A percentile compares a stretch with the other conserved stretches of the same genome.
phyloP scores from a whole-genome alignment of 2,797 vertebrate species.

The Dromococcyx pavoninus region DNA sequence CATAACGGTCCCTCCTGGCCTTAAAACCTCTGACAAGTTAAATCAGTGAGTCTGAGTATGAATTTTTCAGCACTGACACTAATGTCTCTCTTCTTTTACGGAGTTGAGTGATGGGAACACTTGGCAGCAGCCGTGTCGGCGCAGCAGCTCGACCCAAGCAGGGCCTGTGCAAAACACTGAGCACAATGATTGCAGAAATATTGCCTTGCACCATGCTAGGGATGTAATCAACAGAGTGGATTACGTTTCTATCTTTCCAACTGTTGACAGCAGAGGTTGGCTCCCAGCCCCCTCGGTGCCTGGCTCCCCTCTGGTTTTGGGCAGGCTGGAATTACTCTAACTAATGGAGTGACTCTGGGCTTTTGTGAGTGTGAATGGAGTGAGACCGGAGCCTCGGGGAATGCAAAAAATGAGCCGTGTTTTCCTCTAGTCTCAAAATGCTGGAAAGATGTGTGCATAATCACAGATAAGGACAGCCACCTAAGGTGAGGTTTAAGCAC shows the following conservation, averaged over 20 bases:
- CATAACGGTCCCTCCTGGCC: not conserved
- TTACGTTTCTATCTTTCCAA: not conserved
- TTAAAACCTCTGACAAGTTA: not conserved
- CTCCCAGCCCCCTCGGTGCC: not conserved
- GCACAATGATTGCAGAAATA: not conserved
- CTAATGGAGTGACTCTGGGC: not conserved
- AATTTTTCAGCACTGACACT: not conserved
- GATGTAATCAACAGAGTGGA: not conserved
- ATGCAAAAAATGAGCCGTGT: not conserved
- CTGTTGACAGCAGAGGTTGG: not conserved
- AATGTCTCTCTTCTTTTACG: not conserved
- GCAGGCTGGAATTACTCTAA: not conserved
- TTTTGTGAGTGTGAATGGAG: not conserved
- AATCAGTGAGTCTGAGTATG: not conserved
- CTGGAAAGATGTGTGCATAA: not conserved
- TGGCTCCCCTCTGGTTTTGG: not conserved
- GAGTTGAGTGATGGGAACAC: not conserved
- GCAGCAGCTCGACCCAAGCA: not conserved
- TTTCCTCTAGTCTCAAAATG: not conserved
- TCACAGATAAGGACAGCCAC: not conserved
- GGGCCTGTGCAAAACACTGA: not conserved
- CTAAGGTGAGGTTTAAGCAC: not conserved
- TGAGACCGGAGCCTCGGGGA: not conserved
- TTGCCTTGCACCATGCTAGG: rapidly evolving
- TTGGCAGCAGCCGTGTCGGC: not conserved